These are phyloP conservation scores for Parambassis ranga DNA, from an alignment of 2,797 vertebrate genomes.

Conservation along the genomic window DNA sequence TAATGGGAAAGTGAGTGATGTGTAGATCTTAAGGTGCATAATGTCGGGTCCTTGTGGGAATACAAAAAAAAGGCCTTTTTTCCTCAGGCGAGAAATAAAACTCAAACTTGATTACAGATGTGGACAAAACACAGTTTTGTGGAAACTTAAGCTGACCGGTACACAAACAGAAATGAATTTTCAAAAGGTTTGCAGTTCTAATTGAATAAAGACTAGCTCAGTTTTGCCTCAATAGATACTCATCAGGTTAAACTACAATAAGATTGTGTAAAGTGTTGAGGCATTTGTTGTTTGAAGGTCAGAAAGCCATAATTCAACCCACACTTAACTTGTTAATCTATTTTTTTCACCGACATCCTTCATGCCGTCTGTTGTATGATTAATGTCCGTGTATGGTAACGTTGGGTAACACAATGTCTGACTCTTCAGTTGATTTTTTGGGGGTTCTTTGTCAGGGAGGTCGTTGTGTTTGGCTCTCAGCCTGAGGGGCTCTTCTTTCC, in stretches of 20 bases:
- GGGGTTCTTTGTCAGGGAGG: slow-evolving; percentile 64
- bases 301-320: slow-evolving; percentile 61
- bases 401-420: slow-evolving; percentile 64
- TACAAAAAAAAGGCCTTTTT: background rate
- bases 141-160: background rate
- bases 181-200: background rate
- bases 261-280: slow-evolving; percentile 39
- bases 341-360: slow-evolving; percentile 64
- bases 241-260: slow-evolving; percentile 34
- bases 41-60: background rate
- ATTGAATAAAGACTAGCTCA: background rate
- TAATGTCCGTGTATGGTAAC: slow-evolving; percentile 67
- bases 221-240: background rate
- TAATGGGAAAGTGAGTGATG: slow-evolving; percentile 35
- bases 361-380: slow-evolving; percentile 70
- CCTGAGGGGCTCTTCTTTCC: slow-evolving; percentile 71
- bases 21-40: background rate
- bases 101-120: background rate
- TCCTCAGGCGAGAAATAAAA: background rate
- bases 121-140: background rate
- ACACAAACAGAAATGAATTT: background rate
- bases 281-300: slow-evolving; percentile 53
- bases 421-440: slow-evolving; percentile 62
- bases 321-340: slow-evolving; percentile 77
- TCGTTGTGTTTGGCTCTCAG: slow-evolving; percentile 64